Base-by-base conservation (phyloP, 2,888 invertebrate genomes). In the Caenorhabditis parvicauda region DNA sequence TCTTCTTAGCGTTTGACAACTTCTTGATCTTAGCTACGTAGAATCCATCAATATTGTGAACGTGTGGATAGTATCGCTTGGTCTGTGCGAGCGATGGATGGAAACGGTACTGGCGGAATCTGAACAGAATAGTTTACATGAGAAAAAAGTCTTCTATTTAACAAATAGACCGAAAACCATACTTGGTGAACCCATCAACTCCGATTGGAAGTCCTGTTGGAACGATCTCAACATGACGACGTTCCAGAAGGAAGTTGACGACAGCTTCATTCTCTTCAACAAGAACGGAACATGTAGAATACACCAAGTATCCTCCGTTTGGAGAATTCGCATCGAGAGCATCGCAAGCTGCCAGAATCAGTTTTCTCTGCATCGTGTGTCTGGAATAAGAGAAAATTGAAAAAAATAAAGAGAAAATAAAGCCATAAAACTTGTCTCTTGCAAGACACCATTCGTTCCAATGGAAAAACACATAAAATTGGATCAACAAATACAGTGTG, bases 31-130 rank as follows among this genome's bases (percentile, higher is more conserved):
- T 99, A 0, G 95, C 95, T 1, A 99, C 94, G 84, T 89, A 99
- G 83, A 99, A 99, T 3, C 98, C 98, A 84, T 99, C 98, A 90
- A 98, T 91, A 82, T 99, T 99, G 82, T 98, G 93, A 2, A 90
- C 89, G 82, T 99, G 98, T 0, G 98, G 98, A 84, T 98, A 99
- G 84, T 91, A 94, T 49, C 98, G 86, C 81, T 88, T 87, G 0
- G 92, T 90, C 56, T 91, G 83, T 80, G 90, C 91, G 82, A 98
- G 83, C 12, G 90, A 89, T 0, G 91, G 92, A 83, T 95, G 92
- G 84, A 91, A 95, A 72, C 92, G 78, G 63, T 83, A 81, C 55
- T 83, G 81, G 55, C 84, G 82, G 75, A 83, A 85, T 53, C 85
- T 84, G 68, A 27, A 67, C 32, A 29, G 37, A 25, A 38, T 14